Evolutionary conservation across 2,888 invertebrate genomes (phyloP).

Genomic region (Phymatocera aterrima): DNA sequence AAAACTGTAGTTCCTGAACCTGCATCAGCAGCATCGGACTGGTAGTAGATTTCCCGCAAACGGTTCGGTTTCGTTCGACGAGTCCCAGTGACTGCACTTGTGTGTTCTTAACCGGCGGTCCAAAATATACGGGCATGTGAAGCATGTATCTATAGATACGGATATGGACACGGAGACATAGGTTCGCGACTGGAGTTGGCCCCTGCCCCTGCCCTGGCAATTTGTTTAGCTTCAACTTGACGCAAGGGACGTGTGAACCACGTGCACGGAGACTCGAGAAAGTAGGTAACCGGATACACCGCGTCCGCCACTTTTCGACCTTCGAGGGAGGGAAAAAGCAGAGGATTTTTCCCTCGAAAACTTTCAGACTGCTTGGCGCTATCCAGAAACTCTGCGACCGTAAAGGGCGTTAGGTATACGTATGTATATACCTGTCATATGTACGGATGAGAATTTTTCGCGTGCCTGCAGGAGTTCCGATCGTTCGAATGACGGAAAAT

Average conservation of each 20-base stretch:
- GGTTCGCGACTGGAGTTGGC: slow-evolving; percentile 31
- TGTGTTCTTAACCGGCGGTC: background rate
- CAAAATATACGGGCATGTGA: background rate
- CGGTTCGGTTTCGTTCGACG: too few species aligned
- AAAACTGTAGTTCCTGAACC: slow-evolving; percentile 32
- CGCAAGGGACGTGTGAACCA: slow-evolving; percentile 50
- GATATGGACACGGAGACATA: background rate
- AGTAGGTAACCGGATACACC: slow-evolving; percentile 52
- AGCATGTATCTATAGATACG: background rate
- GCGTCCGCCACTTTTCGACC: slow-evolving; percentile 37
- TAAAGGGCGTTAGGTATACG: too few species aligned
- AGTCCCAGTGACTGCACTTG: too few species aligned
- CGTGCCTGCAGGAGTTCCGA: too few species aligned
- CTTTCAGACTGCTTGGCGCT: slow-evolving; percentile 66
- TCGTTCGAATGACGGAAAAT: too few species aligned
- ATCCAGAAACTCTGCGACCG: too few species aligned
- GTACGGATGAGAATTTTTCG: too few species aligned
- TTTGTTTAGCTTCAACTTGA: slow-evolving; percentile 69
- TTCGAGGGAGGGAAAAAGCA: background rate
- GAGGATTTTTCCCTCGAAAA: background rate
- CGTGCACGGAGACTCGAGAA: slow-evolving; percentile 27
- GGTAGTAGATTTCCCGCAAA: too few species aligned
- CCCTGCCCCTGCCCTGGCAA: slow-evolving; percentile 55
- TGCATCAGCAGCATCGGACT: too few species aligned
- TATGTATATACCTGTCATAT: too few species aligned